phyloP scores from a whole-genome alignment of 2,113 vertebrate species.

The Phyllostomus discolor region DNA sequence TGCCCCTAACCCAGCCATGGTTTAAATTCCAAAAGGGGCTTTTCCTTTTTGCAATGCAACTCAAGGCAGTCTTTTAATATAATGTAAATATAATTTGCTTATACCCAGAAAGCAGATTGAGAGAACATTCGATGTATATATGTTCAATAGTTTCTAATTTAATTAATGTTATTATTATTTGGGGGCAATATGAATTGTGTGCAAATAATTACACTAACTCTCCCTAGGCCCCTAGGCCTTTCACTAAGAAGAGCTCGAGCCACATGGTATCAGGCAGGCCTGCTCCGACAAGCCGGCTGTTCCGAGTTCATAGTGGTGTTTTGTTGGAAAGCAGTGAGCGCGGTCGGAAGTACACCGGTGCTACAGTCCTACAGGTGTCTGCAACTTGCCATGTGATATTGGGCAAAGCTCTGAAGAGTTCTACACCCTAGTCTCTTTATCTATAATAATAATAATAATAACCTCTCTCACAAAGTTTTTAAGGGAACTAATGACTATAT shows the following conservation, averaged over 20 bases:
- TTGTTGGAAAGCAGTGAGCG: background rate
- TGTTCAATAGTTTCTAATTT: background rate
- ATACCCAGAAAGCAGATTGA: background rate
- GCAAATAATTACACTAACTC: background rate
- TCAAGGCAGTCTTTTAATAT: background rate
- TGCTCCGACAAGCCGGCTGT: background rate
- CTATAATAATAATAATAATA: background rate
- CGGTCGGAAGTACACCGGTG: accelerated
- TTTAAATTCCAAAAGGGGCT: background rate
- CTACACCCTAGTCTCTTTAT: background rate
- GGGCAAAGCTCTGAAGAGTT: background rate
- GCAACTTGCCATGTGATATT: background rate
- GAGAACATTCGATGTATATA: background rate
- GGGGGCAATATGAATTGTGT: background rate
- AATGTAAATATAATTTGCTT: background rate
- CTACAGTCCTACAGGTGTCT: background rate
- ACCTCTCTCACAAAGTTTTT: background rate
- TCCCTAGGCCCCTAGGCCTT: background rate
- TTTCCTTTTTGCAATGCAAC: background rate
- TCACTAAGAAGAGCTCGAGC: background rate
- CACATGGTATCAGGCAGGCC: background rate
- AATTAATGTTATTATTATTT: background rate
- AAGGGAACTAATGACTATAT: background rate
- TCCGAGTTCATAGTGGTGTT: background rate
- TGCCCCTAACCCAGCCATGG: background rate